A percentile compares a stretch with the other conserved stretches of the same genome.
These are phyloP conservation scores for Heliconius hortense DNA, from an alignment of 2,888 invertebrate genomes.

Conservation along the genomic window DNA sequence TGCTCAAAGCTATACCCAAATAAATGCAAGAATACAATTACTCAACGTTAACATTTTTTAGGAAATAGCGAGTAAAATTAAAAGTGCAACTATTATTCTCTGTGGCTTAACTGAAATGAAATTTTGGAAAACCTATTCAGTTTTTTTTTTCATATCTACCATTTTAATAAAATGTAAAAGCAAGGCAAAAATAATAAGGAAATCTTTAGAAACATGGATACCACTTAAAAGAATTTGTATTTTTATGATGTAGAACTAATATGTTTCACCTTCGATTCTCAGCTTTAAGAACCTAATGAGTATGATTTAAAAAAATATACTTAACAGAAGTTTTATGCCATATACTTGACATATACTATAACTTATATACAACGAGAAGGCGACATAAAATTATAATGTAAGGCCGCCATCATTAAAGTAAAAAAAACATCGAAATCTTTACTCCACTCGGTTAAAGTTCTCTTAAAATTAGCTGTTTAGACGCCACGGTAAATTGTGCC, in stretches of 20 bases:
- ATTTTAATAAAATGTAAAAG: background rate
- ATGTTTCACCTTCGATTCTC: slow-evolving; percentile 9
- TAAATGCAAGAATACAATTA: background rate
- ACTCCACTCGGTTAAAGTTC: slow-evolving; percentile 60
- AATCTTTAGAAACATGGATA: background rate
- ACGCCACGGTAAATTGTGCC: slow-evolving; percentile 67
- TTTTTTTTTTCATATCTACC: background rate
- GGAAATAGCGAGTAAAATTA: background rate
- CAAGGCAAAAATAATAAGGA: background rate
- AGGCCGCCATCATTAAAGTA: slow-evolving; percentile 45
- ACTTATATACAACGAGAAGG: background rate
- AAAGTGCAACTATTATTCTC: background rate
- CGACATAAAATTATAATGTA: slow-evolving; percentile 21
- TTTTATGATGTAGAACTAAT: slow-evolving; percentile 4
- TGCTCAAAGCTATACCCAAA: background rate
- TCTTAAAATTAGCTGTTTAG: slow-evolving; percentile 79
- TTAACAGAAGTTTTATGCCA: slow-evolving; percentile 4
- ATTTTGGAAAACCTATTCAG: background rate
- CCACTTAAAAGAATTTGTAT: background rate
- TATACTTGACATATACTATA: background rate
- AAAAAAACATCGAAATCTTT: slow-evolving; percentile 50
- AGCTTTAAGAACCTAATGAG: slow-evolving; percentile 8
- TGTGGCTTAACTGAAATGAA: background rate
- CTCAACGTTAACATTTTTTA: background rate
- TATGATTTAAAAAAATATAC: slow-evolving; percentile 16